phyloP scores from a whole-genome alignment of 2,888 invertebrate species.

The Leptodirus hochenwartii region DNA sequence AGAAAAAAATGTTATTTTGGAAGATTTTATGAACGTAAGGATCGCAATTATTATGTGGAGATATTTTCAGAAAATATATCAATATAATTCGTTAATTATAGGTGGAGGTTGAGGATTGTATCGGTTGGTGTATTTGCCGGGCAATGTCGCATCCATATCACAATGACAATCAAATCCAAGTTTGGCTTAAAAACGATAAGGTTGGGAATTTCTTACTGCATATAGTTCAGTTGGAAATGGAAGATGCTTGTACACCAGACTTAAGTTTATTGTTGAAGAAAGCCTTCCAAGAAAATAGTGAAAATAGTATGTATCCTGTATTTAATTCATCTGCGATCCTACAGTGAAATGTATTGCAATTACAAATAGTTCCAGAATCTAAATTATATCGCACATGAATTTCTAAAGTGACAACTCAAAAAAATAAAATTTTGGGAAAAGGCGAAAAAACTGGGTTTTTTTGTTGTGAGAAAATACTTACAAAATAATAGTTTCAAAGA shows the following conservation, averaged over 20 bases:
- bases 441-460: too few species aligned
- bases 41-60: neutral
- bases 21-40: constrained; percentile 36
- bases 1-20: constrained; percentile 35
- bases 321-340: too few species aligned
- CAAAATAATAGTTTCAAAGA: too few species aligned
- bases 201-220: constrained; percentile 27
- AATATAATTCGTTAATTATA: constrained; percentile 7
- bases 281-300: constrained; percentile 24
- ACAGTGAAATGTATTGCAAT: too few species aligned
- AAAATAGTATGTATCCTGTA: constrained; percentile 26
- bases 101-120: constrained; percentile 17
- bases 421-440: too few species aligned
- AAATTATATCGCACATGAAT: too few species aligned
- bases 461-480: too few species aligned
- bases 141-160: constrained; percentile 29
- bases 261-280: constrained; percentile 21
- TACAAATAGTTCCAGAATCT: too few species aligned
- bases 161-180: constrained; percentile 23
- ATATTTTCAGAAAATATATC: constrained; percentile 5
- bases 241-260: constrained; percentile 20
- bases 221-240: constrained; percentile 21
- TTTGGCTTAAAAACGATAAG: constrained; percentile 28
- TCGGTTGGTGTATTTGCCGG: constrained; percentile 28
- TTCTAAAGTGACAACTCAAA: too few species aligned